Evolutionary conservation across 2,113 vertebrate genomes (phyloP).

Genomic region (Brachyistius frenatus): DNA sequence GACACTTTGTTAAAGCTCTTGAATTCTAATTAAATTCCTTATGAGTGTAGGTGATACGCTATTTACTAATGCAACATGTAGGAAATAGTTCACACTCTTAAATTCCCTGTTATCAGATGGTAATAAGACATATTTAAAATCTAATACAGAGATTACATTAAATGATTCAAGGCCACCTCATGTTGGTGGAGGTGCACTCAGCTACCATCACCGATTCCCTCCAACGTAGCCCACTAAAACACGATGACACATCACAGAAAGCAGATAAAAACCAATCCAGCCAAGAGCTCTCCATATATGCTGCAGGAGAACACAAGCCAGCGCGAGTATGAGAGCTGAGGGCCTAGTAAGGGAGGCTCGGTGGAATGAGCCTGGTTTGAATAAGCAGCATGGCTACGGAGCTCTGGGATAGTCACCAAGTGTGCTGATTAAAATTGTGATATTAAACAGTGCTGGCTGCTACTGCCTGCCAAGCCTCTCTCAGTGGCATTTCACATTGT

Average conservation of each 20-base stretch:
- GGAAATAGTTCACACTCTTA: neutral
- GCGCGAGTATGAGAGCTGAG: conserved; percentile 51
- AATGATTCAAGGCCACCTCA: conserved; percentile 5
- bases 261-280: conserved; percentile 54
- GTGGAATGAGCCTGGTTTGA: conserved; percentile 73
- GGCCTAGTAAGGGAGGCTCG: conserved; percentile 72
- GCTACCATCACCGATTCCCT: conserved; percentile 18
- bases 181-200: neutral
- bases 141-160: neutral
- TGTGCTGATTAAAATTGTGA: conserved; percentile 79
- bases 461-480: conserved; percentile 74
- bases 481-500: conserved; percentile 75
- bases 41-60: neutral
- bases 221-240: conserved; percentile 39
- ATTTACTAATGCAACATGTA: conserved; percentile 3
- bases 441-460: conserved; percentile 80
- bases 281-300: conserved; percentile 70
- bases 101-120: neutral
- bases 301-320: conserved; percentile 50
- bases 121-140: neutral
- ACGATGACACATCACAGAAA: conserved; percentile 49
- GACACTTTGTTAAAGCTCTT: conserved; percentile 33
- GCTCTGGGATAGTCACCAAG: conserved; percentile 80
- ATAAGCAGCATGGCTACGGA: conserved; percentile 70
- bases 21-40: conserved; percentile 41